These are phyloP conservation scores for Orthonevra nobilis DNA, from an alignment of 2,888 invertebrate species.

Conservation along the genomic window DNA sequence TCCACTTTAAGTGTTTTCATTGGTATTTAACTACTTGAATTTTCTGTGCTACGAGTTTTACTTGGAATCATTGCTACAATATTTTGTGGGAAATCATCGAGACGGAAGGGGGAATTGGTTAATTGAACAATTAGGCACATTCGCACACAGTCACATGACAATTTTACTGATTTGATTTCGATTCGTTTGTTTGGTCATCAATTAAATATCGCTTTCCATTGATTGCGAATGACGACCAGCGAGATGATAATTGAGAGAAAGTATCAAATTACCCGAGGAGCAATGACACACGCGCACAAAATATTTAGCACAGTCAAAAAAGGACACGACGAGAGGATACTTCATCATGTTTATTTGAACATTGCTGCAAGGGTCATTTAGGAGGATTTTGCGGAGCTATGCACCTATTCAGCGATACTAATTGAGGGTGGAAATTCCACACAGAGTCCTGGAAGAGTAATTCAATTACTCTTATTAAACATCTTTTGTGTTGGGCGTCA, in stretches of 20 bases:
- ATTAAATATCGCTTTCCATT: conserved; percentile 68
- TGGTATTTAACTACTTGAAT: conserved; percentile 57
- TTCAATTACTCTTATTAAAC: too few relatives aligned
- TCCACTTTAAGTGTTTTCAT: conserved; percentile 60
- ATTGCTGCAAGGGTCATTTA: not conserved
- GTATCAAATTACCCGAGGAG: conserved; percentile 59
- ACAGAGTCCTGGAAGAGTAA: not conserved
- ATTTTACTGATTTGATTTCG: conserved; percentile 57
- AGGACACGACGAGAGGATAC: not conserved
- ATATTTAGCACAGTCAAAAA: not conserved
- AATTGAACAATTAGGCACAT: conserved; percentile 68
- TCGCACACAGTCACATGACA: conserved; percentile 32
- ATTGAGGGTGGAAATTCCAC: conserved; percentile 1
- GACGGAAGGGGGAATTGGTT: conserved; percentile 45
- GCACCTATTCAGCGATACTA: not conserved
- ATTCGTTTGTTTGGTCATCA: conserved; percentile 62
- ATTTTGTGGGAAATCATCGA: conserved; percentile 25
- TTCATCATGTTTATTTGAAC: conserved; percentile 8
- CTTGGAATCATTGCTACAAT: conserved; percentile 36
- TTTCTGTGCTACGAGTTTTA: conserved; percentile 27
- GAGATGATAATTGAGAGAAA: conserved; percentile 55
- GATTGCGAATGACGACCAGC: conserved; percentile 50
- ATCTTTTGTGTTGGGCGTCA: too few relatives aligned
- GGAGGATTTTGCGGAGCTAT: not conserved
- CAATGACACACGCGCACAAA: conserved; percentile 2